These are phyloP conservation scores for Ptychobarbus kaznakovi DNA, from an alignment of 2,797 vertebrate species.

Conservation along the genomic window DNA sequence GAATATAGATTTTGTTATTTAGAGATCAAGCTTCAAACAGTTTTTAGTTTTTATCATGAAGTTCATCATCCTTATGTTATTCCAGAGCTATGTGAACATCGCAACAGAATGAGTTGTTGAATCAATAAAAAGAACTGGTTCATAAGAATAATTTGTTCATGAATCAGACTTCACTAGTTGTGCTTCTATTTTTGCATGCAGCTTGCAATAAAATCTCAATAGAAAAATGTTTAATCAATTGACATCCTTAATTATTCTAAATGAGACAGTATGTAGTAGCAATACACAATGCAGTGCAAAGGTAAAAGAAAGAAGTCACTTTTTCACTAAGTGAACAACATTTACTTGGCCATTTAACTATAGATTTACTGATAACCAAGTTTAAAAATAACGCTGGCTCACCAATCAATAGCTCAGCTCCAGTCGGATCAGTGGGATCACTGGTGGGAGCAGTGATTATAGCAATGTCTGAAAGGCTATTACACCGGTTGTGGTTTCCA, in stretches of 20 bases:
- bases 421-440: conserved; percentile 47
- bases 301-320: conserved; percentile 18
- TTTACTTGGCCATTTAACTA: conserved; percentile 9
- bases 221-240: background rate
- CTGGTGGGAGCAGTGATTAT: conserved; percentile 25
- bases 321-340: conserved; percentile 2
- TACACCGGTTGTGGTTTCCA: conserved; percentile 51
- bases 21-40: background rate
- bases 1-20: conserved; percentile 26
- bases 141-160: background rate
- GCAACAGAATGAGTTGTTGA: background rate
- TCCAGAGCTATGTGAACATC: background rate
- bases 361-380: conserved; percentile 25
- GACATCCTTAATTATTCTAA: background rate
- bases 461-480: conserved; percentile 47
- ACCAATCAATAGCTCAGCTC: conserved; percentile 51
- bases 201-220: background rate
- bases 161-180: background rate
- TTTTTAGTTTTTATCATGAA: background rate
- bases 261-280: background rate
- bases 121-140: background rate
- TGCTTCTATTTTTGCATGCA: background rate
- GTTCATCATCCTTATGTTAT: background rate
- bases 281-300: background rate
- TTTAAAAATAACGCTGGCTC: conserved; percentile 21